Base-by-base conservation (phyloP, 2,797 vertebrate species). In the Cossypha dichroa region DNA sequence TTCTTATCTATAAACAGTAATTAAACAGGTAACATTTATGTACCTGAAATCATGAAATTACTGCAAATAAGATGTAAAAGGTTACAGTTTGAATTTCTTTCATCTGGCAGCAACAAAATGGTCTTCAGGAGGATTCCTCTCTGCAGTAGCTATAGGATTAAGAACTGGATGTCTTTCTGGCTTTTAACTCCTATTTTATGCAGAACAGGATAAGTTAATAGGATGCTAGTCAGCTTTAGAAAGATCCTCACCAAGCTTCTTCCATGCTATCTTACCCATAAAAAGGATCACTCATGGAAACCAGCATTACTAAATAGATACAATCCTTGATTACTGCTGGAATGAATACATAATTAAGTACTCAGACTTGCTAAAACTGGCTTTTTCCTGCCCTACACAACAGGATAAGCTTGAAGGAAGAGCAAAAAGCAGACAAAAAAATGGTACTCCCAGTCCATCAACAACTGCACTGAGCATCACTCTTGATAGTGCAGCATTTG, bases 1-100 rank as follows among this genome's bases (percentile, higher is more conserved):
- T 95, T 95, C 62, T 88, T 84, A 43, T 49, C 96, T 90, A 94
- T 95, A 93, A 95, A 85, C 48, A 90, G 55, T 80, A 89, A 94
- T 96, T 81, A 94, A 63, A 41, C 72, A 90, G n/a, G 76, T 26
- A 93, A 69, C 17, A 36, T 94, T 94, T 94, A 95, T 38, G 48
- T 38, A 90, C 38, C 54, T 77, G 34, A 68, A 94, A 90, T 48
- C 88, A 88, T 11, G 13, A 76, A 92, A 46, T 89, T 86, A 80
- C 62, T 93, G 88, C 55, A 85, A 74, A 92, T 54, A 80, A 59
- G 68, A 88, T 25, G 46, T 2, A 41, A 66, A 88, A 59, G 46
- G 31, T 48, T 88, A 52, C 22, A 41, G 25, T 59, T 20, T 49
- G 5, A 36, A 34, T 93, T 90, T 82, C 40, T 75, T 90, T 88